These are phyloP conservation scores for Dufourea novaeangliae DNA, from an alignment of 1,140 invertebrate species.

Conservation along the genomic window DNA sequence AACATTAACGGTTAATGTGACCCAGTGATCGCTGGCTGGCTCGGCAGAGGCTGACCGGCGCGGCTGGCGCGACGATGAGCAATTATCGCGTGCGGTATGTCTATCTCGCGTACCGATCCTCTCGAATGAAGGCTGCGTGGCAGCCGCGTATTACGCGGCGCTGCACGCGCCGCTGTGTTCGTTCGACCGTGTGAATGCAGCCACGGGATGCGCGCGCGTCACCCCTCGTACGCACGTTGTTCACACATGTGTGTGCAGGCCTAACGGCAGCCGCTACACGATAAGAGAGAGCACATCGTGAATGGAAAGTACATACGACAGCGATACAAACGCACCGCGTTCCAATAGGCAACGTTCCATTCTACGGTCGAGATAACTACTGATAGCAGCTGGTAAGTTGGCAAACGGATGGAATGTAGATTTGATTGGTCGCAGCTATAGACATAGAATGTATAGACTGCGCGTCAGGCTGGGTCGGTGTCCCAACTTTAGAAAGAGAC, in stretches of 20 bases:
- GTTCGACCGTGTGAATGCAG: conserved; percentile 18
- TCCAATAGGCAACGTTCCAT: conserved; percentile 70
- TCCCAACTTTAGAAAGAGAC: too few relatives aligned
- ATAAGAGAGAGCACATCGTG: conserved; percentile 52
- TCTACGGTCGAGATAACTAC: too few relatives aligned
- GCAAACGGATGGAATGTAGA: too few relatives aligned
- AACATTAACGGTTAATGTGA: conserved; percentile 64
- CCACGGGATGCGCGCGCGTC: not conserved
- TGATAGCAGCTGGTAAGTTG: too few relatives aligned
- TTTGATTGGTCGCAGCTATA: too few relatives aligned
- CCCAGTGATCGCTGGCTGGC: conserved; percentile 37
- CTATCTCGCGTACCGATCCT: conserved; percentile 22
- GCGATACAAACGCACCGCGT: conserved; percentile 2
- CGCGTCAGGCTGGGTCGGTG: too few relatives aligned
- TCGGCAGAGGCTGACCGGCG: not conserved
- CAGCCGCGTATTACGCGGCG: conserved; percentile 36
- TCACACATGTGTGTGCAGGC: conserved; percentile 5
- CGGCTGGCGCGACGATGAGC: conserved; percentile 7
- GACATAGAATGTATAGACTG: too few relatives aligned
- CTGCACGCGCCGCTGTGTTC: not conserved
- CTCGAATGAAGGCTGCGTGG: conserved; percentile 24
- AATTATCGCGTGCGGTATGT: conserved; percentile 58
- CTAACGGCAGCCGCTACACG: conserved; percentile 16
- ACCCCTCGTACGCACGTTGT: not conserved
- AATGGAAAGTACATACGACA: conserved; percentile 60